Percentiles rank a stretch among this genome's conserved stretches.
Evolutionary conservation across 2,888 invertebrate species (phyloP).

Genomic region (Oscheius sp.): DNA sequence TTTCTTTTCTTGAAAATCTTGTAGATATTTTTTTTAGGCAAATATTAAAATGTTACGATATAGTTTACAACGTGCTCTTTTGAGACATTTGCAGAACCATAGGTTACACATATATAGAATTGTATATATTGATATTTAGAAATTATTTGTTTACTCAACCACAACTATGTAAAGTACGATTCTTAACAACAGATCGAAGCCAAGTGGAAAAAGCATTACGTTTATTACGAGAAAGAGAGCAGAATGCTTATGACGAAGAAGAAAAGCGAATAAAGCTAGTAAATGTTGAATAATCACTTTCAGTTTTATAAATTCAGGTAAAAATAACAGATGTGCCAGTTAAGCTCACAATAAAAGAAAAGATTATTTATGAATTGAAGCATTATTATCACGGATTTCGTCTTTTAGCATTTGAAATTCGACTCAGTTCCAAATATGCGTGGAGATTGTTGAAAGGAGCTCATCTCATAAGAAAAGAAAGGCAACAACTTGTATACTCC

Average conservation of each 20-base stretch:
- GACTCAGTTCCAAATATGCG: slow-evolving; percentile 82
- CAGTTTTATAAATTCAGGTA: neutral
- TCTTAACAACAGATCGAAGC: slow-evolving; percentile 37
- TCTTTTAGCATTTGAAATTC: slow-evolving; percentile 87
- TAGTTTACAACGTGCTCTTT: too few relatives aligned
- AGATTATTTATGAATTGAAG: slow-evolving; percentile 81
- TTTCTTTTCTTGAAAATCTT: too few relatives aligned
- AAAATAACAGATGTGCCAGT: slow-evolving; percentile 1
- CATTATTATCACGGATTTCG: slow-evolving; percentile 98
- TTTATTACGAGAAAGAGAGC: slow-evolving; percentile 64
- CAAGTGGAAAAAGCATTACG: slow-evolving; percentile 59
- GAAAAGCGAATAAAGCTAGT: slow-evolving; percentile 47
- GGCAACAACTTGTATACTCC: slow-evolving; percentile 77
- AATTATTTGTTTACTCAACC: too few relatives aligned
- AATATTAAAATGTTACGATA: too few relatives aligned
- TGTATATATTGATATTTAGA: too few relatives aligned
- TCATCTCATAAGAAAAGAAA: slow-evolving; percentile 85
- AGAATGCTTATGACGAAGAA: slow-evolving; percentile 59
- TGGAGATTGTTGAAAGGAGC: slow-evolving; percentile 85
- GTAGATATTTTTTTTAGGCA: too few relatives aligned
- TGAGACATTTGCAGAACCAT: too few relatives aligned
- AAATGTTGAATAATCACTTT: neutral
- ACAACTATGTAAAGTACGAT: neutral
- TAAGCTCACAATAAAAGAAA: slow-evolving; percentile 46
- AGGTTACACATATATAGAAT: too few relatives aligned